Conservation (phyloP, 2,113 vertebrate genomes). For the Lepus americanus region DNA sequence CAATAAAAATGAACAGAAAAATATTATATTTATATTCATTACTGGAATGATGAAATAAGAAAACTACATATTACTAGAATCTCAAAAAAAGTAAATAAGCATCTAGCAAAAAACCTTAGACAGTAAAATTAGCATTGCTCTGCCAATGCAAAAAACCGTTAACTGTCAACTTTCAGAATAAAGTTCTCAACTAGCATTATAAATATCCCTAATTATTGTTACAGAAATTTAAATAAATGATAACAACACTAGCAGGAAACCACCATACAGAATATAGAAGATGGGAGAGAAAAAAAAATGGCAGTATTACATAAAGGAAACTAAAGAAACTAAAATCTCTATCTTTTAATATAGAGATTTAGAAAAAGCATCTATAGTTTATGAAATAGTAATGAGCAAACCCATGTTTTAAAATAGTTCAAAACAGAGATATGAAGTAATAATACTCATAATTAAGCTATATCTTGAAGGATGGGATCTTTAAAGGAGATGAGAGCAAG, state of each 20-base stretch:
- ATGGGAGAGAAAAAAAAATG: fast-evolving
- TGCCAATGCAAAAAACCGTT: neutral
- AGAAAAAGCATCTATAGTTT: neutral
- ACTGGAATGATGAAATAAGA: neutral
- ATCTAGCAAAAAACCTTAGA: neutral
- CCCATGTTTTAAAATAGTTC: neutral
- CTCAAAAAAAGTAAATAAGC: neutral
- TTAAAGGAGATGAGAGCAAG: neutral
- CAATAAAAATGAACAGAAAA: neutral
- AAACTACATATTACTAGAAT: neutral
- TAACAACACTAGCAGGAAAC: neutral
- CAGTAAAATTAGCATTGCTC: neutral
- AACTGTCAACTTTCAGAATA: neutral
- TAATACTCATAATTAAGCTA: neutral
- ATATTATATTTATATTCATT: no score
- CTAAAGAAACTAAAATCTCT: neutral
- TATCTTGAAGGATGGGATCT: no score
- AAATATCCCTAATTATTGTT: neutral
- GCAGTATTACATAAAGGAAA: neutral
- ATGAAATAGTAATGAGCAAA: neutral
- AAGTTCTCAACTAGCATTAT: neutral
- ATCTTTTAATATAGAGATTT: neutral
- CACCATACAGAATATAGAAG: neutral
- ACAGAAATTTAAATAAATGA: neutral
- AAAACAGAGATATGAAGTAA: neutral